Evolutionary conservation across 2,113 vertebrate species (phyloP).

Genomic region (Bombycilla garrulus): DNA sequence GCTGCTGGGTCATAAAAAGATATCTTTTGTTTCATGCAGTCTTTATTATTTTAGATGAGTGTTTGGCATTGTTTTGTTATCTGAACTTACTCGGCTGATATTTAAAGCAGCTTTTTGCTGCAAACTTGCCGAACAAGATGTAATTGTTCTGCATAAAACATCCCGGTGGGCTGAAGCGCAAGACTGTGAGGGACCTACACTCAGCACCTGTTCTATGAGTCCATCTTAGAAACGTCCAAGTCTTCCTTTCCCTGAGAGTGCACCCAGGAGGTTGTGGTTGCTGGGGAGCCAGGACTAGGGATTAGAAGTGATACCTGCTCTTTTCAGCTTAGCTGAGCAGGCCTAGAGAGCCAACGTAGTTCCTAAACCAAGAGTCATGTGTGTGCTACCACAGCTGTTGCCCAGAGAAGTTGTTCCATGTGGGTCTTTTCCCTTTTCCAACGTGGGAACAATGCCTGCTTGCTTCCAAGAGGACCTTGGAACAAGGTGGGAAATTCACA

Average conservation of each 20-base stretch:
- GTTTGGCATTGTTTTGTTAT: neutral
- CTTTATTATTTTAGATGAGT: neutral
- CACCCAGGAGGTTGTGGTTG: neutral
- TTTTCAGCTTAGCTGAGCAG: neutral
- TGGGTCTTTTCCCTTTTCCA: neutral
- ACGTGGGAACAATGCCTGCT: neutral
- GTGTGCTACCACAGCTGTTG: neutral
- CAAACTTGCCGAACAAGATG: neutral
- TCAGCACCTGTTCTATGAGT: neutral
- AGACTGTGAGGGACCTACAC: neutral
- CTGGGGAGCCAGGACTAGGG: neutral
- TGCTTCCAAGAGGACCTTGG: neutral
- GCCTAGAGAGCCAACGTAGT: neutral
- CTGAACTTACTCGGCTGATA: neutral
- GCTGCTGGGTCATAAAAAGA: neutral
- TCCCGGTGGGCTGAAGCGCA: neutral
- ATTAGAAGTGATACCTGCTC: neutral
- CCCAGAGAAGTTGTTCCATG: neutral
- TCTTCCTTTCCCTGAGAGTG: neutral
- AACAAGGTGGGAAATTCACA: neutral
- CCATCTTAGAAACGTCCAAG: neutral
- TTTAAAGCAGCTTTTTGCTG: neutral
- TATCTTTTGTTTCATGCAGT: neutral
- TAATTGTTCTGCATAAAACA: neutral
- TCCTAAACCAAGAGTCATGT: neutral